phyloP scores from a whole-genome alignment of 2,888 invertebrate genomes.

The Pristionchus exspectatus region DNA sequence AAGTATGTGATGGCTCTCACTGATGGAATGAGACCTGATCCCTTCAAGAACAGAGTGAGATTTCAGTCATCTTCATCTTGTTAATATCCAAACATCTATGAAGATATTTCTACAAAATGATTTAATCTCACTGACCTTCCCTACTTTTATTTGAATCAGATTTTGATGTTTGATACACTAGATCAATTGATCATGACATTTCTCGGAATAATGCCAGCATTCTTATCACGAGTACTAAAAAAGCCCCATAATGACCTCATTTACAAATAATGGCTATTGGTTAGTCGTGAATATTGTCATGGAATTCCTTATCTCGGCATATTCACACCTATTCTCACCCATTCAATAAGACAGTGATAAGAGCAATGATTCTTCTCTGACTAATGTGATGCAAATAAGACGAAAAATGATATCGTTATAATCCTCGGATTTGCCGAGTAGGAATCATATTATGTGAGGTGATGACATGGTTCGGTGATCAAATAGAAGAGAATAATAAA shows the following conservation, averaged over 20 bases:
- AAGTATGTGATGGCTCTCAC: conserved; percentile 14
- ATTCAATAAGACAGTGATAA: neutral
- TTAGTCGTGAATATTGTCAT: neutral
- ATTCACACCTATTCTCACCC: conserved; percentile 13
- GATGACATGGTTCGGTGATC: neutral
- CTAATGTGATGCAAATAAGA: neutral
- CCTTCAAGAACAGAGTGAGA: conserved; percentile 20
- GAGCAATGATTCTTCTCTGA: neutral
- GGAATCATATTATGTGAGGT: neutral
- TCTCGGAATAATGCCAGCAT: neutral
- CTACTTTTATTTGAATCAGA: too few relatives aligned
- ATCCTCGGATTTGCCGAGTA: neutral
- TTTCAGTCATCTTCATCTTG: neutral
- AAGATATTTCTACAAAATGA: too few relatives aligned
- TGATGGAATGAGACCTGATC: conserved; percentile 42
- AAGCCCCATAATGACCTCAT: neutral
- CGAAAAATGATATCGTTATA: neutral
- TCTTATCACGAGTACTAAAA: neutral
- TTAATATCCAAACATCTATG: neutral
- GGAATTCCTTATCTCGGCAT: neutral
- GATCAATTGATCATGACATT: neutral
- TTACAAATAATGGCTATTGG: neutral
- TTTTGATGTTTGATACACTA: too few relatives aligned
- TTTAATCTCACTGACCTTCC: too few relatives aligned
- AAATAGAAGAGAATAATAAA: neutral